A percentile compares a stretch with the other conserved stretches of the same genome.
phyloP scores from a whole-genome alignment of 2,888 invertebrate genomes.

The Ryuthela nishihirai region DNA sequence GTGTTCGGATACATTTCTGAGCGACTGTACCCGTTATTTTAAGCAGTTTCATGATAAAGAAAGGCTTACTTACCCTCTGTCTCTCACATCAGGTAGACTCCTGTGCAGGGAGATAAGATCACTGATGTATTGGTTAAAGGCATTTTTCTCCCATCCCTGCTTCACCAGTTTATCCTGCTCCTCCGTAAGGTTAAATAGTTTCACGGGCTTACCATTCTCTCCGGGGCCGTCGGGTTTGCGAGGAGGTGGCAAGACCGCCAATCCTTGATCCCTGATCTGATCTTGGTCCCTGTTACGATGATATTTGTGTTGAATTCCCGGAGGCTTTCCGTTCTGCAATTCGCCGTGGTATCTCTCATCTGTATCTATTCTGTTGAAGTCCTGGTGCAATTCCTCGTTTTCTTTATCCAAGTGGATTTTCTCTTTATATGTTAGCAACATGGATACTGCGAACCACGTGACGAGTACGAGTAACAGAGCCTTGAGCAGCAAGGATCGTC shows the following conservation, averaged over 20 bases:
- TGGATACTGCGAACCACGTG: slow-evolving; percentile 39
- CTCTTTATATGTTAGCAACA: slow-evolving; percentile 26
- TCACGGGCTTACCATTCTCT: slow-evolving; percentile 84
- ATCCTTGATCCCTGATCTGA: neutral
- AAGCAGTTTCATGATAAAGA: too few species aligned
- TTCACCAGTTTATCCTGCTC: slow-evolving; percentile 84
- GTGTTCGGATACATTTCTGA: too few species aligned
- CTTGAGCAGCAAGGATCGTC: slow-evolving; percentile 35
- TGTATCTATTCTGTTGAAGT: neutral
- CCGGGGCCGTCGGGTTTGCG: slow-evolving; percentile 56
- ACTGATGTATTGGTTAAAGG: slow-evolving; percentile 97
- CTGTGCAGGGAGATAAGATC: slow-evolving; percentile 95
- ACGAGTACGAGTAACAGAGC: slow-evolving; percentile 35
- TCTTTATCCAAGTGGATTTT: slow-evolving; percentile 9
- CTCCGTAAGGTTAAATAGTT: slow-evolving; percentile 73
- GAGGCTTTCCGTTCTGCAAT: slow-evolving; percentile 22
- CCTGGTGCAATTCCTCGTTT: slow-evolving; percentile 1
- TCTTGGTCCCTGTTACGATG: neutral
- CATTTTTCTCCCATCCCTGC: slow-evolving; percentile 95
- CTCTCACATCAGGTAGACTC: slow-evolving; percentile 87
- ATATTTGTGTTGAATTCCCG: neutral
- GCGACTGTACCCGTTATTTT: too few species aligned
- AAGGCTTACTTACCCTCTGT: slow-evolving; percentile 77
- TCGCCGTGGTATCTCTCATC: slow-evolving; percentile 2
- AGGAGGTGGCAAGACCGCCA: slow-evolving; percentile 44